Evolutionary conservation across 2,797 vertebrate genomes (phyloP), one percentile per base, ranked within the genome.

Genomic region (Hipposideros larvatus): DNA sequence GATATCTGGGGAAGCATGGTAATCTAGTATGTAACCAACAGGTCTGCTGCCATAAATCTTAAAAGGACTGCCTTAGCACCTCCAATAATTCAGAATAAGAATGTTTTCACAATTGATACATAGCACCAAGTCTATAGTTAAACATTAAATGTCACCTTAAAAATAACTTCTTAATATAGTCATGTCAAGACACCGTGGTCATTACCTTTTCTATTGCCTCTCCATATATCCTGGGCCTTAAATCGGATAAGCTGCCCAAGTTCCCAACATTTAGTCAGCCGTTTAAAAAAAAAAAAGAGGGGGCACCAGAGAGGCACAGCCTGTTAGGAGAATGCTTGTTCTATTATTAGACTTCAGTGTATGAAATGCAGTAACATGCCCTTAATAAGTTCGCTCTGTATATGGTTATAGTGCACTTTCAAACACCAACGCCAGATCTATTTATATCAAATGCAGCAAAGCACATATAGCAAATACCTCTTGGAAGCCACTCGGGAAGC

Each of bases 281-380:
- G 24, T 84, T 65, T 14, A 14, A 51, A 51, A 51, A 51, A 51
- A 41, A 51, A 61, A 22, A 8, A 43, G 61, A 28, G n/a, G 15
- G 7, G 28, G 34, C 48, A 59, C 31, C 5, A 4, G 24, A 95
- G 37, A 74, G 57, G 34, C 43, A 63, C 16, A 61, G 84, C 19
- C 73, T 66, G 65, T 73, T 0, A 41, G 84, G 65, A 91, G 65
- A n/a, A 34, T 79, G 65, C 51, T 55, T 91, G 77, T 89, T 85
- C 94, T 89, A 92, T 85, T 73, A 85, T 68, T 94, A 86, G 89
- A 82, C 37, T n/a, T 43, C 66, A 87, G 59, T n/a, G 46, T 82
- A 79, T 92, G 89, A 80, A 86, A 34, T 24, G 66, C 79, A 75
- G 14, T n/a, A 57, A 70, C 73, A 43, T 19, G 68, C 0, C 78